Conservation (phyloP, 2,113 vertebrate genomes). For the Hystrix cristata region DNA sequence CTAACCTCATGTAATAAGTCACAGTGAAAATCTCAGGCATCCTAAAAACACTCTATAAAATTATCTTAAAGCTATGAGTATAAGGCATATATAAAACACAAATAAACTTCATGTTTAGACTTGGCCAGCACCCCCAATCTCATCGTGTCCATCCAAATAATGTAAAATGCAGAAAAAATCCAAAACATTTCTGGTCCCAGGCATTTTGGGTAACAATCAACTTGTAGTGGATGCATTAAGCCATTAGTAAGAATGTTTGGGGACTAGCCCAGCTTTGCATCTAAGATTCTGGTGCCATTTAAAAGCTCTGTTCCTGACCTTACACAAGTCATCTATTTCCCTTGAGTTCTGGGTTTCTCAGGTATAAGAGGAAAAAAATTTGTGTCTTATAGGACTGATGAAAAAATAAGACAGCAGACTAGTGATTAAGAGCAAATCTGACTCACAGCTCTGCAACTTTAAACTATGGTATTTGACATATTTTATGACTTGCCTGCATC, state of each 20-base stretch:
- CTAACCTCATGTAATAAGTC: background rate
- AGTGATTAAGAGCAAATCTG: background rate
- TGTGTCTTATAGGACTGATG: background rate
- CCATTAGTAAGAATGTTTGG: background rate
- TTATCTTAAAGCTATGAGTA: background rate
- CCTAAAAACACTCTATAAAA: background rate
- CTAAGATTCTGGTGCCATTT: constrained; percentile 18
- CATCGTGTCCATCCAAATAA: background rate
- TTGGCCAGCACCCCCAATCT: background rate
- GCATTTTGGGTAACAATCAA: background rate
- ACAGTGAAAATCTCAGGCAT: background rate
- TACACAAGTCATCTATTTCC: background rate
- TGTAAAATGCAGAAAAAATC: background rate
- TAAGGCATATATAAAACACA: background rate
- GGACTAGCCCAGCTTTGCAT: background rate
- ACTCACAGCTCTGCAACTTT: background rate
- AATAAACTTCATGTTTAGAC: background rate
- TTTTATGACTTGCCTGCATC: background rate
- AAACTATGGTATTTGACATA: background rate
- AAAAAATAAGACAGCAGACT: constrained; percentile 16
- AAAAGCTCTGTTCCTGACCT: background rate
- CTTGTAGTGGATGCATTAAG: background rate
- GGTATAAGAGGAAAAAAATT: background rate
- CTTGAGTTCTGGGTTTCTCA: background rate
- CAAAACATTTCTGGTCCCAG: background rate